phyloP scores from a whole-genome alignment of 1,140 invertebrate genomes.

The Temnothorax nylanderi region DNA sequence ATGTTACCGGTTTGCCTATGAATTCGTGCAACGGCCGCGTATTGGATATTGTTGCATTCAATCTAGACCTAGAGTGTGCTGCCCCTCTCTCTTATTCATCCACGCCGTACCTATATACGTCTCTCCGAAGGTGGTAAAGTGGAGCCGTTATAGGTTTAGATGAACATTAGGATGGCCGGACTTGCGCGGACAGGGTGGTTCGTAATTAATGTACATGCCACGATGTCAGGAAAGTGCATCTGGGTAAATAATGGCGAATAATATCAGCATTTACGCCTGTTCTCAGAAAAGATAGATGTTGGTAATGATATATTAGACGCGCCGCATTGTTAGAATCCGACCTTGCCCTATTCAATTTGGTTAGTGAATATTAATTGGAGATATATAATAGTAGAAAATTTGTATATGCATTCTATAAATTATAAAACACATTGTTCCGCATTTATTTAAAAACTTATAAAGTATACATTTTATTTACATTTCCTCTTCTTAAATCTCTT shows the following conservation, averaged over 20 bases:
- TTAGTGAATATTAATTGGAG: not conserved
- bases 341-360: not conserved
- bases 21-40: slow-evolving; percentile 14
- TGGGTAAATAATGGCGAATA: slow-evolving; percentile 37
- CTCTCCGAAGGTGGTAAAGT: not conserved
- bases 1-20: slow-evolving; percentile 61
- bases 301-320: slow-evolving; percentile 31
- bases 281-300: slow-evolving; percentile 9
- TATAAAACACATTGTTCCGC: not conserved
- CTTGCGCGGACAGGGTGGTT: not conserved
- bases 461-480: not conserved
- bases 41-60: slow-evolving; percentile 46
- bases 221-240: slow-evolving; percentile 16
- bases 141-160: not conserved
- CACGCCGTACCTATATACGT: not conserved
- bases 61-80: slow-evolving; percentile 22
- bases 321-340: not conserved
- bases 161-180: not conserved
- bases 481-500: not conserved
- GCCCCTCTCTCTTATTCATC: slow-evolving; percentile 7
- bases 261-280: slow-evolving; percentile 1
- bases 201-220: slow-evolving; percentile 34
- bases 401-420: too few relatives aligned
- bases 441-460: not conserved
- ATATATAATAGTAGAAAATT: not conserved